phyloP scores from a whole-genome alignment of 2,797 vertebrate species.

The Epinephelus malabaricus region DNA sequence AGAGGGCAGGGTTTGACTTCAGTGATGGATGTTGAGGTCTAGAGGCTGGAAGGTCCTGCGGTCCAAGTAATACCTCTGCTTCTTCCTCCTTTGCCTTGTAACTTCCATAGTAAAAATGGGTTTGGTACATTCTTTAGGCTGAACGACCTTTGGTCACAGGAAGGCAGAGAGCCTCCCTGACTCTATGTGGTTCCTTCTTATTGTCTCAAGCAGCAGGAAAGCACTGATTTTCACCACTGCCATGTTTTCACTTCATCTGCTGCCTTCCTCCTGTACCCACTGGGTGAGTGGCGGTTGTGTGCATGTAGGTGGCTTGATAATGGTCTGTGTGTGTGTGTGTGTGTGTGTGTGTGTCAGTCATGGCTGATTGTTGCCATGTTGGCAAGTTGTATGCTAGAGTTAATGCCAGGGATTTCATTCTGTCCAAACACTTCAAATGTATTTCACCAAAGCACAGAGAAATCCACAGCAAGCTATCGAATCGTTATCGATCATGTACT shows the following conservation, averaged over 20 bases:
- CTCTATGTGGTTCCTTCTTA: slow-evolving; percentile 49
- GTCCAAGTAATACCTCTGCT: slow-evolving; percentile 28
- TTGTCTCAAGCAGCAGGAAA: slow-evolving; percentile 53
- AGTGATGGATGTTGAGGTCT: slow-evolving; percentile 53
- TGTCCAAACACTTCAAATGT: slow-evolving; percentile 5
- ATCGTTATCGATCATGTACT: neutral
- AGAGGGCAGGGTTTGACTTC: slow-evolving; percentile 15
- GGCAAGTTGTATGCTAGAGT: neutral
- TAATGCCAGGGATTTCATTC: neutral
- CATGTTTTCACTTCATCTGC: slow-evolving; percentile 58
- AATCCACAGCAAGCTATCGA: neutral
- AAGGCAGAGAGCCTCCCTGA: slow-evolving; percentile 33
- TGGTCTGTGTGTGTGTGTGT: neutral
- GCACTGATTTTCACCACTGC: slow-evolving; percentile 34
- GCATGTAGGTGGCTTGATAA: slow-evolving; percentile 12
- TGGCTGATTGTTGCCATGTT: neutral
- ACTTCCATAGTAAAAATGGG: slow-evolving; percentile 46
- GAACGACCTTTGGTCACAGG: slow-evolving; percentile 31
- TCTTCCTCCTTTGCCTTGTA: slow-evolving; percentile 29
- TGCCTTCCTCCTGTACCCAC: slow-evolving; percentile 21
- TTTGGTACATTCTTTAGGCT: slow-evolving; percentile 51
- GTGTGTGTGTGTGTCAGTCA: neutral
- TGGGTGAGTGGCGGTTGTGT: slow-evolving; percentile 19
- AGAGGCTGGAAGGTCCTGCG: slow-evolving; percentile 29
- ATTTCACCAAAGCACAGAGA: neutral